Conservation (phyloP, 2,113 vertebrate genomes). For the Paramisgurnus dabryanus region DNA sequence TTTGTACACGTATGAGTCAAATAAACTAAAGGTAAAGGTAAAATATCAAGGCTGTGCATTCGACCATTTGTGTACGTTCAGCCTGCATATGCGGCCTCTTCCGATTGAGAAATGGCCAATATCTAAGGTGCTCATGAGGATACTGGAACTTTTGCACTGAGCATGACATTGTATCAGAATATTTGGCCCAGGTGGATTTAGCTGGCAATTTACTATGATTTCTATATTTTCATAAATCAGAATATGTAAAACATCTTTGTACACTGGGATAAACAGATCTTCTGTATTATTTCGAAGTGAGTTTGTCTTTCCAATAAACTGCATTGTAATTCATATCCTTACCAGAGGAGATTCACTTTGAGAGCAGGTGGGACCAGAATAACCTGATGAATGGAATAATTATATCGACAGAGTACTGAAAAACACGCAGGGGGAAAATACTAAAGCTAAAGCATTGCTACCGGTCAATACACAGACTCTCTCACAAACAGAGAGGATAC, state of each 20-base stretch:
- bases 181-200: not conserved
- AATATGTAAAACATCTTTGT: not conserved
- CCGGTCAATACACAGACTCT: conserved; percentile 47
- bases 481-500: conserved; percentile 46
- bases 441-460: conserved; percentile 38
- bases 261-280: conserved; percentile 5
- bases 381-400: conserved; percentile 38
- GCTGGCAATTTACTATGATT: not conserved
- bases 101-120: too few species aligned
- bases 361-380: conserved; percentile 6
- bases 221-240: conserved; percentile 1
- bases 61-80: too few species aligned
- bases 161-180: not conserved
- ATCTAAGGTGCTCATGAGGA: too few species aligned
- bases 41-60: too few species aligned
- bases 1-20: too few species aligned
- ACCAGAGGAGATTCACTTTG: not conserved
- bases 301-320: conserved; percentile 18
- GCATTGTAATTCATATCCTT: conserved; percentile 11
- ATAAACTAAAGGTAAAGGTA: too few species aligned
- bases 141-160: not conserved
- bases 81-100: too few species aligned
- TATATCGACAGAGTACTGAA: conserved; percentile 48
- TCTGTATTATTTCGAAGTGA: conserved; percentile 15
- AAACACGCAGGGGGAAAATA: conserved; percentile 47